Base-by-base conservation (phyloP, 2,888 invertebrate species). In the Eumacrocentrus americanus region DNA sequence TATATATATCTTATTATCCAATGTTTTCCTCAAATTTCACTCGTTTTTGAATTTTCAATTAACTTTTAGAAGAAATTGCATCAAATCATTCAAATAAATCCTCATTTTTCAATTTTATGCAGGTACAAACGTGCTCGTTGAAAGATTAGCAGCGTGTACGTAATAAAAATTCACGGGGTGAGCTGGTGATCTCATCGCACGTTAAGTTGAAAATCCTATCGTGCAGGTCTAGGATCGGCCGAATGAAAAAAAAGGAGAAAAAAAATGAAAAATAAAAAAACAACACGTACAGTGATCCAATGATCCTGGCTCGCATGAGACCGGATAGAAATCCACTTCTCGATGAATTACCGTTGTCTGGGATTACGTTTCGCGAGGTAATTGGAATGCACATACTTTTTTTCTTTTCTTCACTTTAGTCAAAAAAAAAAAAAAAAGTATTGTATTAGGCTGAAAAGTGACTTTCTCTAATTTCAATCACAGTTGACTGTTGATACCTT, bases 341-440 rank as follows among this genome's bases (percentile, higher is more conserved):
- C 29, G 48, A 25, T 58, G 50, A 58, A 58, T 51, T 58, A 58
- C 58, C 48, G 37, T 44, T 42, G 2, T 18, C 50, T n/a, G 9
- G 58, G 42, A 58, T 58, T 51, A 51, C 50, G 37, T 2, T 16
- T 12, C 34, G 6, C n/a, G 14, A 48, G 23, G 57, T 50, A 57
- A 48, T 57, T 40, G 38, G 25, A 50, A 57, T 48, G 18, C 16
- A 16, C 25, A n/a, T n/a, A 12, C 16, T 9, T 23, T 37, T 50
- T 25, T 40, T 50, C 29, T 48, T 23, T 14, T 37, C 18, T 7
- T 56, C 25, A 14, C 25, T 38, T n/a, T 29, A 12, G 20, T 48
- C 35, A 20, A 40, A 38, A 38, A 12, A 6, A 14, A 38, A 14
- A 14, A 11, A 38, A n/a, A n/a, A n/a, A n/a, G n/a, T n/a, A n/a